Conservation (phyloP, 2,888 invertebrate genomes). For the Ametastegia equiseti region DNA sequence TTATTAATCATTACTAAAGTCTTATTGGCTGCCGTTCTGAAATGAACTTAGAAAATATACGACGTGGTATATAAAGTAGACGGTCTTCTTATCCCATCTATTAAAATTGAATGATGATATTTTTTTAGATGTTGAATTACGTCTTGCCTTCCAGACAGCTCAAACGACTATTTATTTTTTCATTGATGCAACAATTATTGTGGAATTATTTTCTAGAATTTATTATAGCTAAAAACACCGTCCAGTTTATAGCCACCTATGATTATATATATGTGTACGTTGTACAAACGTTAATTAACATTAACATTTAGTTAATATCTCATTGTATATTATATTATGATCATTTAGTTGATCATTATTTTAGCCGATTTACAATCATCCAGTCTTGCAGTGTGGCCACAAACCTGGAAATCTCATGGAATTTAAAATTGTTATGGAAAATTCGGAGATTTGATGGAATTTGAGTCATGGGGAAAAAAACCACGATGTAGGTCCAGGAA, state of each 20-base stretch:
- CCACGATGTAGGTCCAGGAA: too few species aligned
- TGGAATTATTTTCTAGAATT: constrained; percentile 15
- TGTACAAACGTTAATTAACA: not conserved
- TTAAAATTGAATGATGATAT: not conserved
- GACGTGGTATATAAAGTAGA: constrained; percentile 25
- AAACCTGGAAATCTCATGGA: too few species aligned
- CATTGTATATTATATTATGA: not conserved
- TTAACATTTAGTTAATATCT: not conserved
- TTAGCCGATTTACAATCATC: not conserved
- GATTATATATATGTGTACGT: constrained; percentile 12
- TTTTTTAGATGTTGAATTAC: too few species aligned
- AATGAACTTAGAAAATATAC: not conserved
- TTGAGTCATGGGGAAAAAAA: too few species aligned
- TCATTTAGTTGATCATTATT: constrained; percentile 4
- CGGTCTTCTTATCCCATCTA: not conserved
- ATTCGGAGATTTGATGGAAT: too few species aligned
- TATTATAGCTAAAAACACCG: constrained; percentile 2
- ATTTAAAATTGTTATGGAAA: too few species aligned
- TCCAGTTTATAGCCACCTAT: constrained; percentile 39
- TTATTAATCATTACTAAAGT: not conserved
- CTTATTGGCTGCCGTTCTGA: not conserved
- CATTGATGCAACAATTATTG: not conserved
- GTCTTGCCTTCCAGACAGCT: not conserved
- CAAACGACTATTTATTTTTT: not conserved
- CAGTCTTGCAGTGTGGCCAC: too few species aligned